Evolutionary conservation across 2,797 vertebrate genomes (phyloP).

Genomic region (Halcyon smyrnensis): DNA sequence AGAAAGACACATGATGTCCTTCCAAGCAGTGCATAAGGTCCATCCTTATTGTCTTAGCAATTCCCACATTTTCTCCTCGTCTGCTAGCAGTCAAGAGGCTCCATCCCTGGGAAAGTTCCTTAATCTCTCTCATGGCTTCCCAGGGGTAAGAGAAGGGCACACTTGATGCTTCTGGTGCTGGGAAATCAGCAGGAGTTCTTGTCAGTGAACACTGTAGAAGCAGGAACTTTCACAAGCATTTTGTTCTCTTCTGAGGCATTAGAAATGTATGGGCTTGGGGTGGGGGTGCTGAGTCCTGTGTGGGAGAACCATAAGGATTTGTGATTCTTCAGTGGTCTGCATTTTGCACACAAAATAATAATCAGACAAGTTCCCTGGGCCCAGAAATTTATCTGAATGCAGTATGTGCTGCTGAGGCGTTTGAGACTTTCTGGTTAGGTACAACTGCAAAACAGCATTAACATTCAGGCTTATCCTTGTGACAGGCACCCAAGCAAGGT

Average conservation of each 20-base stretch:
- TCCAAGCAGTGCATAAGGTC: not conserved
- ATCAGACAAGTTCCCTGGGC: not conserved
- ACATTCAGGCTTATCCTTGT: not conserved
- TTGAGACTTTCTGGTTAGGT: not conserved
- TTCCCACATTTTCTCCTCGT: not conserved
- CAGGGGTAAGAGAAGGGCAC: not conserved
- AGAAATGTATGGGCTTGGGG: not conserved
- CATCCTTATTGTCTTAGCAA: not conserved
- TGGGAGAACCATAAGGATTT: not conserved
- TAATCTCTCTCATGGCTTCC: not conserved
- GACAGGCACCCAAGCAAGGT: not conserved
- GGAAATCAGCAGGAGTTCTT: not conserved
- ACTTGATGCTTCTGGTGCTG: not conserved
- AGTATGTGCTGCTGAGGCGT: not conserved
- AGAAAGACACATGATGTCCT: not conserved
- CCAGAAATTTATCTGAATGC: not conserved
- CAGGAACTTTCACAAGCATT: not conserved
- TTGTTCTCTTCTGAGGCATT: not conserved
- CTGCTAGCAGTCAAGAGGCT: not conserved
- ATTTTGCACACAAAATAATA: not conserved
- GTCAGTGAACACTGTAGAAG: not conserved
- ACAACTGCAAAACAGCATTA: not conserved
- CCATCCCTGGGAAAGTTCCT: not conserved
- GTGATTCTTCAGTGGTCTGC: not conserved
- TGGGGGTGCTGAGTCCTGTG: fast-evolving